Evolutionary conservation across 2,797 vertebrate species (phyloP).

Genomic region (Petrocephalus schoutedeni): DNA sequence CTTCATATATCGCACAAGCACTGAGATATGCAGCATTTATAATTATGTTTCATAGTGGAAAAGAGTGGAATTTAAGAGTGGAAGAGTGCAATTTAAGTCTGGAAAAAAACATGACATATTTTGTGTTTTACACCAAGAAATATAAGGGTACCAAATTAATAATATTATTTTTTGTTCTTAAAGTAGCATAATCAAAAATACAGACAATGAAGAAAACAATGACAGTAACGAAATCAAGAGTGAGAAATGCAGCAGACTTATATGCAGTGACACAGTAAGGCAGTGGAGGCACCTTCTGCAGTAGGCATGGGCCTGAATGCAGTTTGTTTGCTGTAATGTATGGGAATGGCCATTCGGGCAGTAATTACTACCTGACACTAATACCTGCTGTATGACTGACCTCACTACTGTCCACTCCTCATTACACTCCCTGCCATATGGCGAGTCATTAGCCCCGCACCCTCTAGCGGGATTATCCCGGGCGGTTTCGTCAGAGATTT

Average conservation of each 20-base stretch:
- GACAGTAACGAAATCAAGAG: conserved; percentile 12
- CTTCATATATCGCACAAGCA: not conserved
- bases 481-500: conserved; percentile 68
- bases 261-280: conserved; percentile 15
- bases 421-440: conserved; percentile 66
- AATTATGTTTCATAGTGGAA: not conserved
- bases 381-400: conserved; percentile 76
- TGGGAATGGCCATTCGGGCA: conserved; percentile 43
- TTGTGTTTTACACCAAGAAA: not conserved
- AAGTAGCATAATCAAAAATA: not conserved
- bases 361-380: conserved; percentile 78
- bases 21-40: not conserved
- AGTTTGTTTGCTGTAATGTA: not conserved
- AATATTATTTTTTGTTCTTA: not conserved
- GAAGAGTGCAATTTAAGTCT: not conserved
- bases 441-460: conserved; percentile 65
- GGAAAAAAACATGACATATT: not conserved
- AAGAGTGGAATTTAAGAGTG: not conserved
- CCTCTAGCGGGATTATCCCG: conserved; percentile 68
- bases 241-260: conserved; percentile 32
- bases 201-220: not conserved
- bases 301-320: not conserved
- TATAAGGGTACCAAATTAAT: not conserved
- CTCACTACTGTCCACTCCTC: conserved; percentile 58
- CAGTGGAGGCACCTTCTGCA: not conserved